Base-by-base conservation (phyloP, 2,888 invertebrate species). In the Caenorhabditis doughertyi region DNA sequence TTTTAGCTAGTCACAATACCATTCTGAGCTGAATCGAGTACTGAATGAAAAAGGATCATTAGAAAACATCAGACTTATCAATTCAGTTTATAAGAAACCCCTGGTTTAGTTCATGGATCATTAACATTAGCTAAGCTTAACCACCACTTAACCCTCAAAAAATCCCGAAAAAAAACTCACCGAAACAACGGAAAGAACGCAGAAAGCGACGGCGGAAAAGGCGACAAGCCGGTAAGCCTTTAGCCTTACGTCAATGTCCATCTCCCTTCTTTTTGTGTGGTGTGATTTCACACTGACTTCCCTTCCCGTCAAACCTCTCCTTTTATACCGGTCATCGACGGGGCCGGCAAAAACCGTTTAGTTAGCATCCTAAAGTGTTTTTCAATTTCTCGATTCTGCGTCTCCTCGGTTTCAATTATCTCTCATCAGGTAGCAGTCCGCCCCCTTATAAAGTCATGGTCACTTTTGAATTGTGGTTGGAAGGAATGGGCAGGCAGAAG, bases 191-290 rank as follows among this genome's bases (percentile, higher is more conserved):
- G 83, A 79, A 32, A 76, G 56, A 11, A 79, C 71, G 49, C 79
- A 79, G 32, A 83, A 80, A 4, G 79, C 58, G 60, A 83, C 79
- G 11, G 83, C 76, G 35, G 79, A 80, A 56, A 70, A 83, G 42
- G 83, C 72, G 42, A 83, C 71, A 3, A 83, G 58, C 21, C 79
- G 74, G 27, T 83, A 76, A 7, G 83, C 83, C 72, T 79, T 80
- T 27, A 83, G 71, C 62, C 79, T 39, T 21, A 79, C 71, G 53
- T 83, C 83, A 42, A 83, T 76, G 68, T 77, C 77, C 67, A 62
- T 62, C 67, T n/a, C n/a, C n/a, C n/a, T n/a, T n/a, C n/a, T n/a
- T n/a, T n/a, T n/a, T n/a, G n/a, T n/a, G n/a, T n/a, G n/a, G 0
- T 16, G 21, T 56, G 18, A 35, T 18, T 42, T 29, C 29, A 18